phyloP scores from a whole-genome alignment of 2,888 invertebrate genomes.

The Cephus spinipes region DNA sequence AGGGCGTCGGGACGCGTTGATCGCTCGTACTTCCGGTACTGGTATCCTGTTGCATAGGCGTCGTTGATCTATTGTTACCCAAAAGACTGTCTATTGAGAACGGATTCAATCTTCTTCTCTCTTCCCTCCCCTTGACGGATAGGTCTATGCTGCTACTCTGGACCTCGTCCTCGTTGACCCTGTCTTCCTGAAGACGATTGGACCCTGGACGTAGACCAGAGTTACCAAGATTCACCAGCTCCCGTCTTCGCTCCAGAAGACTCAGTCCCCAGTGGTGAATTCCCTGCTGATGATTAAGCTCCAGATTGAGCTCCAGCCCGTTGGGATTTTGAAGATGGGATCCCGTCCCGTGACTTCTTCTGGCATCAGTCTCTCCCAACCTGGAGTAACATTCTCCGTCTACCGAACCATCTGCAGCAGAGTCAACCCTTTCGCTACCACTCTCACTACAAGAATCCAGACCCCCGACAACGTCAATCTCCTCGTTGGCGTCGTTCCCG shows the following conservation, averaged over 20 bases:
- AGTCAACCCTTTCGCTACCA: conserved; percentile 68
- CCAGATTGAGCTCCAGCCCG: conserved; percentile 46
- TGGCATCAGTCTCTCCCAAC: conserved; percentile 65
- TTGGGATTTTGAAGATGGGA: conserved; percentile 44
- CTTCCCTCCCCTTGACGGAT: conserved; percentile 69
- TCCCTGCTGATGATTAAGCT: conserved; percentile 60
- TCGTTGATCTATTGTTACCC: conserved; percentile 56
- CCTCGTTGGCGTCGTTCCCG: conserved; percentile 65
- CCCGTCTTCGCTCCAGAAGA: conserved; percentile 68
- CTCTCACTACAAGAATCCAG: conserved; percentile 80
- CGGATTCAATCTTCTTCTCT: conserved; percentile 80
- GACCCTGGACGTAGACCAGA: conserved; percentile 39
- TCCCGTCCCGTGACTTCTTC: conserved; percentile 29
- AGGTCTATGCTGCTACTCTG: conserved; percentile 64
- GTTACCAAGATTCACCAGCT: conserved; percentile 50
- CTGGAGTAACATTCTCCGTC: conserved; percentile 71
- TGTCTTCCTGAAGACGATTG: conserved; percentile 30
- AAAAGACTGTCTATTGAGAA: conserved; percentile 92
- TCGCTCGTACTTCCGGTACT: conserved; percentile 32
- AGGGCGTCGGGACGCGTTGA: conserved; percentile 54
- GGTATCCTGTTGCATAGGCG: conserved; percentile 29
- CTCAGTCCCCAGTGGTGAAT: conserved; percentile 62
- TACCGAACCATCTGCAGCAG: conserved; percentile 70
- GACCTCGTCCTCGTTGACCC: conserved; percentile 55
- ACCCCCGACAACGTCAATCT: conserved; percentile 87